Percentiles rank a stretch among this genome's conserved stretches.
Evolutionary conservation across 2,797 vertebrate genomes (phyloP).

Genomic region (Liasis olivaceus): DNA sequence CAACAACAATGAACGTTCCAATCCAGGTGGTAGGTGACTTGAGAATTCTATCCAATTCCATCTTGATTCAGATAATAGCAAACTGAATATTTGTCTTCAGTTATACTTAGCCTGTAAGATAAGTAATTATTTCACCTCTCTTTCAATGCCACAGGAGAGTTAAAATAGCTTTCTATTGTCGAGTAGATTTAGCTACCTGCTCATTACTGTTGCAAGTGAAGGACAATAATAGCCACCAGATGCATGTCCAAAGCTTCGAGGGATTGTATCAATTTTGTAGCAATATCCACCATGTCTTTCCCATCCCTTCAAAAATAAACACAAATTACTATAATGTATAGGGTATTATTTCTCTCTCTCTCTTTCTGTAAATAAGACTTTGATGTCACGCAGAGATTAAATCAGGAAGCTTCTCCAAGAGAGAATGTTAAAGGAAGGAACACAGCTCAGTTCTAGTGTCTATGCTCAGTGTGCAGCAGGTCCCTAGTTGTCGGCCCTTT

Average conservation of each 20-base stretch:
- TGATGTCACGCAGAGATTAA: conserved; percentile 21
- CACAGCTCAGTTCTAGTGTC: not conserved
- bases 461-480: not conserved
- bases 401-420: not conserved
- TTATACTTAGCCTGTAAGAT: conserved; percentile 44
- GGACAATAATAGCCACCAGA: conserved; percentile 88
- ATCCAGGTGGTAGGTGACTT: conserved; percentile 41
- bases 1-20: conserved; percentile 19
- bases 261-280: conserved; percentile 83
- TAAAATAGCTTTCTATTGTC: conserved; percentile 46
- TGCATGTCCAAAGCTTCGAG: conserved; percentile 84
- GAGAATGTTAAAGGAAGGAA: not conserved
- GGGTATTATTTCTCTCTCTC: conserved; percentile 1
- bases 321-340: conserved; percentile 46
- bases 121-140: conserved; percentile 38
- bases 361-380: conserved; percentile 9
- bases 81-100: conserved; percentile 43
- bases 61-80: conserved; percentile 46
- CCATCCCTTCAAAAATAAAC: conserved; percentile 83
- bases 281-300: conserved; percentile 87
- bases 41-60: conserved; percentile 34
- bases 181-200: conserved; percentile 79
- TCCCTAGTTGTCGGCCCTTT: not conserved
- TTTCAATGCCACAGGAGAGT: conserved; percentile 37
- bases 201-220: conserved; percentile 84